Base-by-base conservation (phyloP, 1,140 invertebrate genomes). In the Sycobia sp. region DNA sequence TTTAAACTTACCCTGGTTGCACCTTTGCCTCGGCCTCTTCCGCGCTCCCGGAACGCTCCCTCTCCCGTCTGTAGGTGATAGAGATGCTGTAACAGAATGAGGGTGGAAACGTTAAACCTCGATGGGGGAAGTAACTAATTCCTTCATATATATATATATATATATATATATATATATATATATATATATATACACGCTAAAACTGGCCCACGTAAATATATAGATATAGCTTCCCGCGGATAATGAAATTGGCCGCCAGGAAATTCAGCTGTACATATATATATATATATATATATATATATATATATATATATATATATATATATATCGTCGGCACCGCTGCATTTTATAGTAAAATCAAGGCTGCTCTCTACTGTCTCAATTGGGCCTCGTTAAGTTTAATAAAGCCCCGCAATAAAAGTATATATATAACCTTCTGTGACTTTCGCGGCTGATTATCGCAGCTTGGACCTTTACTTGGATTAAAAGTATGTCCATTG, bases 61-160 rank as follows among this genome's bases (percentile, higher is more conserved):
- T 82, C 80, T 32, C 79, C 80, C 10, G 79, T 81, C 65, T 81
- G 79, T 64, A 82, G 67, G 61, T 81, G 78, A 68, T 81, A 81
- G 61, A 82, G 73, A 69, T 82, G 80, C 80, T 82, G 78, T 60
- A 81, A 81, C 60, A 74, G n/a, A n/a, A n/a, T n/a, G n/a, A 50
- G 66, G 62, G 63, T n/a, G n/a, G n/a, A n/a, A n/a, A n/a, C n/a
- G n/a, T n/a, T n/a, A n/a, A n/a, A n/a, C n/a, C n/a, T n/a, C n/a
- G n/a, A n/a, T n/a, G n/a, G n/a, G n/a, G n/a, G n/a, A n/a, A n/a
- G n/a, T n/a, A n/a, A n/a, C n/a, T n/a, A n/a, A n/a, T n/a, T n/a
- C n/a, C n/a, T n/a, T n/a, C n/a, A n/a, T n/a, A n/a, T n/a, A n/a
- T n/a, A n/a, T n/a, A n/a, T n/a, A n/a, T n/a, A n/a, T n/a, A n/a